Conservation (phyloP, 2,888 invertebrate species). For the Torymus texanus region DNA sequence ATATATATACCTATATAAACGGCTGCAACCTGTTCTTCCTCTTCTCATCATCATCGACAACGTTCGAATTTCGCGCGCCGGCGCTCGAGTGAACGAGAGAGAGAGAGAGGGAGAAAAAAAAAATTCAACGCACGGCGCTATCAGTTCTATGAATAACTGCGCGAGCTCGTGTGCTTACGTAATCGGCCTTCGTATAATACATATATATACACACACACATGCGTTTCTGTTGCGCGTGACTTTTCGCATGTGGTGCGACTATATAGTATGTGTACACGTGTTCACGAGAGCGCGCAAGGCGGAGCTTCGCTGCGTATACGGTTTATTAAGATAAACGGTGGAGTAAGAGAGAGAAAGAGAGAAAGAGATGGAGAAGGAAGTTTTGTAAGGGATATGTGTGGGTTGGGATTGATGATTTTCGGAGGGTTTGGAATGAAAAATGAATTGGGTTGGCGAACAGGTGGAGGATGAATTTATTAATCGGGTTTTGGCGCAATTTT, state of each 20-base stretch:
- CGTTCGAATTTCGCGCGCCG: conserved; percentile 22
- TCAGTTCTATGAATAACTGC: conserved; percentile 46
- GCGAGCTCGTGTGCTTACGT: conserved; percentile 26
- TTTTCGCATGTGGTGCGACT: conserved; percentile 34
- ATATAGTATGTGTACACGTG: conserved; percentile 33
- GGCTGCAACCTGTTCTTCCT: too few relatives aligned
- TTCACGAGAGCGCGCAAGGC: conserved; percentile 36
- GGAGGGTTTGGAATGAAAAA: too few relatives aligned
- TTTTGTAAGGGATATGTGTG: too few relatives aligned
- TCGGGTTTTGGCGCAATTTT: too few relatives aligned
- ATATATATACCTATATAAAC: too few relatives aligned
- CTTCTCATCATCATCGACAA: background rate
- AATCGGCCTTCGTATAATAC: conserved; percentile 18
- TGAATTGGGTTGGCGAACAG: too few relatives aligned
- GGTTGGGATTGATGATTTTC: too few relatives aligned
- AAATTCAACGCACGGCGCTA: background rate
- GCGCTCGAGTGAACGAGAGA: background rate
- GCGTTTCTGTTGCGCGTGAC: conserved; percentile 28
- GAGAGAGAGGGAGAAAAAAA: conserved; percentile 9
- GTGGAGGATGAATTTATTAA: too few relatives aligned
- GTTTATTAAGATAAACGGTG: conserved; percentile 46
- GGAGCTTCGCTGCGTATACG: conserved; percentile 26
- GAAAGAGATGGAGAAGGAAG: too few relatives aligned
- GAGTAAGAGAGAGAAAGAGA: too few relatives aligned
- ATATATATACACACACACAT: background rate